Percentiles rank a stretch among this genome's conserved stretches.
Conservation (phyloP, 2,888 invertebrate species). For the Timandra comae region DNA sequence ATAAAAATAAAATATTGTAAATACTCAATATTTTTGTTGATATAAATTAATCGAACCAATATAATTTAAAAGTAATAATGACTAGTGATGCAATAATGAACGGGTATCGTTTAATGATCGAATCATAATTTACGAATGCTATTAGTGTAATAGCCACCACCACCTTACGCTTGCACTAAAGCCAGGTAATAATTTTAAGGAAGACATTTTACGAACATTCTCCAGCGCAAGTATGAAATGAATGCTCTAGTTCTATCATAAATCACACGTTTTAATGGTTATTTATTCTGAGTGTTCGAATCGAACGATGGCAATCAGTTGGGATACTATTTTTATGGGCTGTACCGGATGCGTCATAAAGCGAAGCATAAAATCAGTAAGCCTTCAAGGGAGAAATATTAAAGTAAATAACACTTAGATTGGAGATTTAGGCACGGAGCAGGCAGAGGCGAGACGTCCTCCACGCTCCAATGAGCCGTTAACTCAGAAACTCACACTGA, state of each 20-base stretch:
- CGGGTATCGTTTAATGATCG: slow-evolving; percentile 4
- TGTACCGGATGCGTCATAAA: slow-evolving; percentile 69
- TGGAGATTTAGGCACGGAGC: slow-evolving; percentile 51
- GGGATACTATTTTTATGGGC: slow-evolving; percentile 67
- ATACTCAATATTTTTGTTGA: too few relatives aligned
- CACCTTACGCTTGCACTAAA: slow-evolving; percentile 20
- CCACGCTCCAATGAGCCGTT: slow-evolving; percentile 41
- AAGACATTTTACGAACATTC: slow-evolving; percentile 27
- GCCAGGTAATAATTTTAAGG: slow-evolving; percentile 20
- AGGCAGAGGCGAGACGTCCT: slow-evolving; percentile 25
- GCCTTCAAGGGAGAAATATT: slow-evolving; percentile 61
- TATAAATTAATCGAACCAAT: too few relatives aligned
- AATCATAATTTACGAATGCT: slow-evolving; percentile 17
- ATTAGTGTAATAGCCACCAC: slow-evolving; percentile 21
- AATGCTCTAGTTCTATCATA: slow-evolving; percentile 40
- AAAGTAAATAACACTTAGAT: slow-evolving; percentile 70
- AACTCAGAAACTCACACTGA: slow-evolving; percentile 31
- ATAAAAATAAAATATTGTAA: too few relatives aligned
- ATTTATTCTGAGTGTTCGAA: slow-evolving; percentile 54
- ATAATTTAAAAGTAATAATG: too few relatives aligned
- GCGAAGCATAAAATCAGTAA: slow-evolving; percentile 66
- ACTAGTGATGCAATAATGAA: too few relatives aligned
- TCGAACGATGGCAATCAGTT: slow-evolving; percentile 63
- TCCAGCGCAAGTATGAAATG: slow-evolving; percentile 27
- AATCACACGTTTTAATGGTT: slow-evolving; percentile 61